A percentile compares a stretch with the other conserved stretches of the same genome.
These are phyloP conservation scores for Choloepus didactylus DNA, from an alignment of 2,797 vertebrate species.

Conservation along the genomic window DNA sequence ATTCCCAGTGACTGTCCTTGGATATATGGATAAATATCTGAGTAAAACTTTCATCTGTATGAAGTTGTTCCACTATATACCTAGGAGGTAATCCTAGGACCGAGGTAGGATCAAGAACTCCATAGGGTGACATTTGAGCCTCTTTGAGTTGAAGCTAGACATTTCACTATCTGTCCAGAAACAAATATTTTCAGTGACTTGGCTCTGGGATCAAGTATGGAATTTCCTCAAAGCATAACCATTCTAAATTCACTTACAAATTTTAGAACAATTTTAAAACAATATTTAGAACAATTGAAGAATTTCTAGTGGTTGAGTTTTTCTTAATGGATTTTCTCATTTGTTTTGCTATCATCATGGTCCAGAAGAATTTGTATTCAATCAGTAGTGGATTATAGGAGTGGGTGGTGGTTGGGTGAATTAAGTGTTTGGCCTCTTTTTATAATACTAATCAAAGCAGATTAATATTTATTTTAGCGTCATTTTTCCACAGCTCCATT, in stretches of 20 bases:
- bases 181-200: slow-evolving; percentile 46
- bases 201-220: not conserved
- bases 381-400: not conserved
- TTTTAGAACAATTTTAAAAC: slow-evolving; percentile 15
- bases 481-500: not conserved
- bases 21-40: not conserved
- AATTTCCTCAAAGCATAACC: slow-evolving; percentile 40
- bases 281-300: not conserved
- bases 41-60: not conserved
- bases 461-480: slow-evolving; percentile 32
- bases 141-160: not conserved
- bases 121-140: not conserved
- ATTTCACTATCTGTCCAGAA: not conserved
- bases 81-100: not conserved
- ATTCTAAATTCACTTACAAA: not conserved
- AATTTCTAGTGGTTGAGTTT: not conserved
- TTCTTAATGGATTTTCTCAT: not conserved
- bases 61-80: not conserved
- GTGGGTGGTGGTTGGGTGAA: not conserved
- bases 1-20: not conserved
- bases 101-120: not conserved
- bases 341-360: not conserved
- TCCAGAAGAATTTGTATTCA: not conserved
- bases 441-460: slow-evolving; percentile 1
- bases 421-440: not conserved